Percentiles rank a stretch among this genome's conserved stretches.
Evolutionary conservation across 1,140 invertebrate genomes (phyloP).

Genomic region (Lucilia sericata): DNA sequence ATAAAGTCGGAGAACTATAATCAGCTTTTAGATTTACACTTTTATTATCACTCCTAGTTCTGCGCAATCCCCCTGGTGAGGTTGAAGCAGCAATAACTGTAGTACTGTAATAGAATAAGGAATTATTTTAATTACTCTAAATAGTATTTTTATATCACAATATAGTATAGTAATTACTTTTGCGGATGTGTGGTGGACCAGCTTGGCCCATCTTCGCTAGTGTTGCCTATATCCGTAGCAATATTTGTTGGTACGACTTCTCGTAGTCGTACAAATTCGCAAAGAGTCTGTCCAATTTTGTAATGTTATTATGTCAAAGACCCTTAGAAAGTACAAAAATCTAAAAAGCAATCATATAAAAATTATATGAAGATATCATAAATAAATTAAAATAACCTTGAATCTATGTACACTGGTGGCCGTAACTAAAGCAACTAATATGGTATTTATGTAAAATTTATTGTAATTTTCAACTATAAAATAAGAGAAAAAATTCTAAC

Average conservation of each 20-base stretch:
- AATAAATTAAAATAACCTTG: too few relatives aligned
- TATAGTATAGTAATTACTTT: slow-evolving; percentile 52
- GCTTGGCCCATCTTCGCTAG: slow-evolving; percentile 66
- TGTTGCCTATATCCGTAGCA: slow-evolving; percentile 63
- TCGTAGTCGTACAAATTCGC: slow-evolving; percentile 66
- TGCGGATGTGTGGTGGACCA: slow-evolving; percentile 65
- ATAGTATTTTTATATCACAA: neutral
- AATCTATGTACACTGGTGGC: too few relatives aligned
- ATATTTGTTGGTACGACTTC: slow-evolving; percentile 64
- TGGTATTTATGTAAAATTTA: too few relatives aligned
- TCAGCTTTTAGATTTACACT: neutral
- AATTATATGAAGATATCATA: neutral
- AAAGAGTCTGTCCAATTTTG: slow-evolving; percentile 67
- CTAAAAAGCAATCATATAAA: neutral
- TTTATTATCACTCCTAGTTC: slow-evolving; percentile 15
- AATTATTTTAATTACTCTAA: neutral
- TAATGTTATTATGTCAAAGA: slow-evolving; percentile 41
- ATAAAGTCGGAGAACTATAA: neutral
- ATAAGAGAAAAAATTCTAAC: too few relatives aligned
- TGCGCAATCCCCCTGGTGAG: neutral
- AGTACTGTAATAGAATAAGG: slow-evolving; percentile 14
- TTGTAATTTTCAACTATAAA: too few relatives aligned
- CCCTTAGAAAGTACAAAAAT: slow-evolving; percentile 1
- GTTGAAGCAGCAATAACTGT: neutral
- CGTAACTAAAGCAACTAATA: too few relatives aligned